Evolutionary conservation across 1,140 invertebrate species (phyloP).

Genomic region (Anagrus nilaparvatae): DNA sequence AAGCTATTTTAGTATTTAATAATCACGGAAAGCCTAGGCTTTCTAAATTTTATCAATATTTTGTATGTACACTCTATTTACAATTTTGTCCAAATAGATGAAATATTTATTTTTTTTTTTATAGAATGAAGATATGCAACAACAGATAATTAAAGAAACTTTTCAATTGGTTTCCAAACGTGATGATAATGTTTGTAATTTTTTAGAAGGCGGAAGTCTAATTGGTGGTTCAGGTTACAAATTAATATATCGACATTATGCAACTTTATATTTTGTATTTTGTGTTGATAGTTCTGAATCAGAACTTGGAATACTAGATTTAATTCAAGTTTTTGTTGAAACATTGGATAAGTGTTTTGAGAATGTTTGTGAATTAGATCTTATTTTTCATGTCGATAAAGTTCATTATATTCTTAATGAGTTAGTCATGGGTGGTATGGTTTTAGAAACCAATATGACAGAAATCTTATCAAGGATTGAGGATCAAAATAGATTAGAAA

Average conservation of each 20-base stretch:
- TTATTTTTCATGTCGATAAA: slow-evolving; percentile 99
- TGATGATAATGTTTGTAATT: slow-evolving; percentile 99
- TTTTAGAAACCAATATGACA: slow-evolving; percentile 98
- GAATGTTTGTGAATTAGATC: slow-evolving; percentile 98
- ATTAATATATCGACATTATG: slow-evolving; percentile 97
- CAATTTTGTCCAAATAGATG: too few species aligned
- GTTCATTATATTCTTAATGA: slow-evolving; percentile 98
- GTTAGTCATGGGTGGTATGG: slow-evolving; percentile 99
- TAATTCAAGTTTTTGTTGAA: slow-evolving; percentile 99
- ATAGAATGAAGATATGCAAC: slow-evolving; percentile 98
- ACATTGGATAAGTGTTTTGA: slow-evolving; percentile 99
- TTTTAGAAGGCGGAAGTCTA: slow-evolving; percentile 93
- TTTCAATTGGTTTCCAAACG: slow-evolving; percentile 98
- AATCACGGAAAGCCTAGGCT: slow-evolving; percentile 98
- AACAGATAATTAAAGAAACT: slow-evolving; percentile 98
- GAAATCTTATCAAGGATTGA: slow-evolving; percentile 95
- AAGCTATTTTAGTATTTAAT: slow-evolving; percentile 98
- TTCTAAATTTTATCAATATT: slow-evolving; percentile 97
- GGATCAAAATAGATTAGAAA: slow-evolving; percentile 97
- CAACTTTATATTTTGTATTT: slow-evolving; percentile 98
- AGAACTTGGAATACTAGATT: slow-evolving; percentile 94
- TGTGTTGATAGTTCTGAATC: slow-evolving; percentile 99
- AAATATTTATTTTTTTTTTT: slow-evolving; percentile 39
- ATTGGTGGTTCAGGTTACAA: slow-evolving; percentile 98
- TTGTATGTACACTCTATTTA: slow-evolving; percentile 89